Evolutionary conservation across 2,113 vertebrate genomes (phyloP).

Genomic region (Sminthopsis crassicaudata): DNA sequence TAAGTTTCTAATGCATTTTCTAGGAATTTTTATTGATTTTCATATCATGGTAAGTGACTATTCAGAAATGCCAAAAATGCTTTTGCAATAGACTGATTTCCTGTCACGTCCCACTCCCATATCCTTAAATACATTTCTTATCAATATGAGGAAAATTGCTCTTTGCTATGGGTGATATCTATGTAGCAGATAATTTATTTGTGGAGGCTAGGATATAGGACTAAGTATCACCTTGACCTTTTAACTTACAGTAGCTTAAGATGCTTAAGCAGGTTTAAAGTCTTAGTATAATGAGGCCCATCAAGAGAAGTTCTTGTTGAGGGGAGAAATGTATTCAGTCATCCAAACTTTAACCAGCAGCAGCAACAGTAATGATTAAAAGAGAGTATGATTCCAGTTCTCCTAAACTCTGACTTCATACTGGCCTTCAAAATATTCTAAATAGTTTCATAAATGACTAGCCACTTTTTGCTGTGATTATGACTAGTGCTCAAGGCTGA

Average conservation of each 20-base stretch:
- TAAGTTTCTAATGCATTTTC: background rate
- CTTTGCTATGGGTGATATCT: background rate
- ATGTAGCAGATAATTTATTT: background rate
- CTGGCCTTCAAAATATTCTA: background rate
- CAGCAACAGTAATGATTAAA: rapidly evolving
- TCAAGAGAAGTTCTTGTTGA: rapidly evolving
- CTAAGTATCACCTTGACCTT: background rate
- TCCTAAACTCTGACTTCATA: background rate
- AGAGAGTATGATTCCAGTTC: background rate
- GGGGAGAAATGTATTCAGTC: rapidly evolving
- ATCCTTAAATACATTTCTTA: background rate
- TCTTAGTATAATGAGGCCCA: background rate
- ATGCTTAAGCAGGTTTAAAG: background rate
- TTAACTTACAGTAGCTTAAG: background rate
- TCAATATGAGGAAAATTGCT: background rate
- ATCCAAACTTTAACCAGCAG: background rate
- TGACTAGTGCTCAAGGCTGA: conserved; percentile 68
- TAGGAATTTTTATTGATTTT: background rate
- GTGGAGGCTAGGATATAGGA: background rate
- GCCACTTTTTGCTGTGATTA: conserved; percentile 57
- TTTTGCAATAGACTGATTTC: background rate
- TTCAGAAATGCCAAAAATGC: background rate
- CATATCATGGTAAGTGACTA: background rate
- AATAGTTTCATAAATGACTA: background rate
- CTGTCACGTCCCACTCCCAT: background rate